These are phyloP conservation scores for Scolanthus callimorphus DNA, from an alignment of 92 coral and sea anemone species.

Conservation along the genomic window DNA sequence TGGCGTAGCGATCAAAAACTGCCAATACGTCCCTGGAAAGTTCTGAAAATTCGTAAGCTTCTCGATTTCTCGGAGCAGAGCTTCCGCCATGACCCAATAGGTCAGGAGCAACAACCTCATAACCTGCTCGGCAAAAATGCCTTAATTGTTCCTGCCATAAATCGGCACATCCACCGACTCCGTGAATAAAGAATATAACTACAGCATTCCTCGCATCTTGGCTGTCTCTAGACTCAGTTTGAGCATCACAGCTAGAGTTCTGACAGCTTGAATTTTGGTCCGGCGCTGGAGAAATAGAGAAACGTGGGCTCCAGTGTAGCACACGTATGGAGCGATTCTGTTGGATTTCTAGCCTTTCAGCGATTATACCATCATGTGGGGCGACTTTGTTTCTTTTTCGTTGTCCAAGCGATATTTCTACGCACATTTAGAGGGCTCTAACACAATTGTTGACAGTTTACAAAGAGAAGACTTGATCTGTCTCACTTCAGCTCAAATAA, in stretches of 20 bases:
- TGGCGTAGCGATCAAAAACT: slow-evolving; percentile 89
- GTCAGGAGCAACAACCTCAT: slow-evolving; percentile 90
- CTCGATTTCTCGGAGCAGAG: slow-evolving; percentile 64
- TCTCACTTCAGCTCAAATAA: too few relatives aligned
- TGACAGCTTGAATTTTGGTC: slow-evolving; percentile 19
- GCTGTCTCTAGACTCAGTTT: slow-evolving; percentile 10
- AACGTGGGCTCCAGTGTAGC: slow-evolving; percentile 47
- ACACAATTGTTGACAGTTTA: too few relatives aligned
- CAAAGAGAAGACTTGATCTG: too few relatives aligned
- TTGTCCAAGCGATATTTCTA: slow-evolving; percentile 19
- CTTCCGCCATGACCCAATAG: slow-evolving; percentile 95
- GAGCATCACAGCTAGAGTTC: neutral
- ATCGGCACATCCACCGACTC: slow-evolving; percentile 95
- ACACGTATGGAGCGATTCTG: slow-evolving; percentile 68
- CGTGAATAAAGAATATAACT: slow-evolving; percentile 89
- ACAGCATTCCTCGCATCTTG: slow-evolving; percentile 46
- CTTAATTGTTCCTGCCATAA: slow-evolving; percentile 88
- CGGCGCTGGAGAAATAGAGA: slow-evolving; percentile 7
- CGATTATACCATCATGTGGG: slow-evolving; percentile 55
- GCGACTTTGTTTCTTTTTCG: slow-evolving; percentile 43
- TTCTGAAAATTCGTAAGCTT: slow-evolving; percentile 75
- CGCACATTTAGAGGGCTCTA: slow-evolving; percentile 46
- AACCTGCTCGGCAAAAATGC: slow-evolving; percentile 81
- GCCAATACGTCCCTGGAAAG: slow-evolving; percentile 64
- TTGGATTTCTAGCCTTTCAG: slow-evolving; percentile 76